Base-by-base conservation (phyloP, 2,888 invertebrate genomes). In the Dasypogon diadema region DNA sequence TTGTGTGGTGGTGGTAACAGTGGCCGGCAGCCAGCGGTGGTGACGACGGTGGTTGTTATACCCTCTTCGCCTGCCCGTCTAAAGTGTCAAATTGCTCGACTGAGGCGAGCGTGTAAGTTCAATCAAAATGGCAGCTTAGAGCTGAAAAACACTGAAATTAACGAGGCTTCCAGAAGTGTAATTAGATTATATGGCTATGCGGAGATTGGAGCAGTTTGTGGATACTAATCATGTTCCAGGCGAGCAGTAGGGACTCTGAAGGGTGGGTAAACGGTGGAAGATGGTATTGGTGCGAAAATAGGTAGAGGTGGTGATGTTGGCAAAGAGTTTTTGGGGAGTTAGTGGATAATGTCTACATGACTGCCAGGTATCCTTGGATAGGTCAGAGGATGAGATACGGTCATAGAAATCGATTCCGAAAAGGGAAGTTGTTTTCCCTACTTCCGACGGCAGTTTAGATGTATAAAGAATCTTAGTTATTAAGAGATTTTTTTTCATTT, bases 81-180 rank as follows among this genome's bases (percentile, higher is more conserved):
- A 8, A 58, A 74, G 74, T 74, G 58, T 58, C 58, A 58, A 74
- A 60, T 74, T 58, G 58, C 58, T 58, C 58, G 56, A 48, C 30
- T 58, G 58, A 16, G 74, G 58, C 26, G 30, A 74, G 58, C 58
- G 74, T 74, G 74, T 60, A 74, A 60, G 74, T 74, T 74, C 74
- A 74, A 63, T 63, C 63, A 74, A 63, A 63, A 74, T 74, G 63
- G 77, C 68, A 77, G 63, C 22, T 26, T 46, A 42, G 21, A 18
- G n/a, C 48, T 58, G 30, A 48, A 74, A 74, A 55, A 75, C 56
- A 56, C 63, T 42, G 46, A 75, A 75, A 77, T 73, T 75, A 77
- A 75, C 65, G 56, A 73, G 54, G 72, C 63, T 74, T 58, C 75
- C 58, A 75, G 34, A 76, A 51, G 70, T 74, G 75, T 77, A 77